phyloP scores from a whole-genome alignment of 2,888 invertebrate genomes.

The Orgyia antiqua region DNA sequence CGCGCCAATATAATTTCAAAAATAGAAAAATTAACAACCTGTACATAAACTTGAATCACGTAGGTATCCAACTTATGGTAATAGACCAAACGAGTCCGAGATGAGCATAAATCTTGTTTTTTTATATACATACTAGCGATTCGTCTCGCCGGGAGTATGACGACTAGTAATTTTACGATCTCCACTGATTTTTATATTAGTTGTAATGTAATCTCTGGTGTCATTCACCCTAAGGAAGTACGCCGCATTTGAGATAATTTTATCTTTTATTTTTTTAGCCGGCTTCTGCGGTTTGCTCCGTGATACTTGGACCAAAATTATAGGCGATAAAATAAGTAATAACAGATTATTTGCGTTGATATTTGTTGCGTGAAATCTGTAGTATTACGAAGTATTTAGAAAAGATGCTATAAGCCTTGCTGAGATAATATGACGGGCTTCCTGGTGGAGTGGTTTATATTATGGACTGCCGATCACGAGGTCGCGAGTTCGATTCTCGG shows the following conservation, averaged over 20 bases:
- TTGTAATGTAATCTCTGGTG: constrained; percentile 24
- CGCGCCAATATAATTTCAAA: no score
- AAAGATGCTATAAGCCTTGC: no score
- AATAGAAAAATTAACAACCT: no score
- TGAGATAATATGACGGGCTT: no score
- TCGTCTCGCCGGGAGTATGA: constrained; percentile 27
- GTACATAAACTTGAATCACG: no score
- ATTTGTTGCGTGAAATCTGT: constrained; percentile 2
- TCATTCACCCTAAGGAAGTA: constrained; percentile 29
- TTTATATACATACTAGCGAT: constrained; percentile 18
- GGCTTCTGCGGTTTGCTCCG: constrained; percentile 5
- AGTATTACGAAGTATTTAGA: no score
- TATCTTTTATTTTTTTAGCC: constrained; percentile 7
- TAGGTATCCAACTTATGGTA: no score
- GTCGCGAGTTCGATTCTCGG: no score
- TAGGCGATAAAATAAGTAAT: constrained; percentile 15
- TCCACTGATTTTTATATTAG: constrained; percentile 29
- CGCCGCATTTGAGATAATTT: constrained; percentile 10
- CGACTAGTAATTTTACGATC: constrained; percentile 29
- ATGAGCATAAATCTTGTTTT: constrained; percentile 41
- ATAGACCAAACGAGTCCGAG: constrained; percentile 35
- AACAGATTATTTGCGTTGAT: constrained; percentile 6
- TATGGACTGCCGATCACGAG: no score
- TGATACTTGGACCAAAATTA: constrained; percentile 6
- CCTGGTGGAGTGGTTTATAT: no score